Conservation (phyloP, 2,888 invertebrate species). For the Drosophila falleni region DNA sequence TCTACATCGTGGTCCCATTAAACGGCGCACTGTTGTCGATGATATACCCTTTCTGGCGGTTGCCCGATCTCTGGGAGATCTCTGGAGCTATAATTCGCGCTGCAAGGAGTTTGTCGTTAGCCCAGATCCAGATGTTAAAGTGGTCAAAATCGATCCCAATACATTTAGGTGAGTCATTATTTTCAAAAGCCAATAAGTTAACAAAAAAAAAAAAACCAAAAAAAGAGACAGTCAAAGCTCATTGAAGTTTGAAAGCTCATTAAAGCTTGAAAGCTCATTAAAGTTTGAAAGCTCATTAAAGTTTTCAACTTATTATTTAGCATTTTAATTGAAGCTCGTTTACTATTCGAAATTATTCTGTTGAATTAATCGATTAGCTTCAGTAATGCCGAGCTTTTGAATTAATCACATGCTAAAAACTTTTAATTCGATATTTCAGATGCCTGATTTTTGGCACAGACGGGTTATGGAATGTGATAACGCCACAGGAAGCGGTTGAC, state of each 20-base stretch:
- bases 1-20: slow-evolving; percentile 90
- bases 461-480: slow-evolving; percentile 98
- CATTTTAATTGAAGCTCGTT: too few relatives aligned
- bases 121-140: slow-evolving; percentile 97
- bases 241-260: not conserved
- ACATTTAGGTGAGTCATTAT: slow-evolving; percentile 88
- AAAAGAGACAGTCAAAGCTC: not conserved
- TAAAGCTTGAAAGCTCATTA: not conserved
- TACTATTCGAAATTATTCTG: too few relatives aligned
- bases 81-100: slow-evolving; percentile 98
- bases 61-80: slow-evolving; percentile 97
- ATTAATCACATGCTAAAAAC: not conserved
- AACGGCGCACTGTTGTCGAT: slow-evolving; percentile 95
- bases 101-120: slow-evolving; percentile 98
- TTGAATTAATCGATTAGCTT: too few relatives aligned
- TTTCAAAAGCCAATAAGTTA: too few relatives aligned
- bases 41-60: slow-evolving; percentile 98
- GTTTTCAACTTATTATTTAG: not conserved
- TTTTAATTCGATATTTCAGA: slow-evolving; percentile 83
- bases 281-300: not conserved
- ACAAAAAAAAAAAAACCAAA: too few relatives aligned
- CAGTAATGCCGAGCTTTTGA: not conserved
- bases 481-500: slow-evolving; percentile 92
- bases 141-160: slow-evolving; percentile 92
- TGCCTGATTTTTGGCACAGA: slow-evolving; percentile 98